A percentile compares a stretch with the other conserved stretches of the same genome.
These are phyloP conservation scores for Lepidotrigona ventralis DNA, from an alignment of 1,140 invertebrate genomes.

Conservation along the genomic window DNA sequence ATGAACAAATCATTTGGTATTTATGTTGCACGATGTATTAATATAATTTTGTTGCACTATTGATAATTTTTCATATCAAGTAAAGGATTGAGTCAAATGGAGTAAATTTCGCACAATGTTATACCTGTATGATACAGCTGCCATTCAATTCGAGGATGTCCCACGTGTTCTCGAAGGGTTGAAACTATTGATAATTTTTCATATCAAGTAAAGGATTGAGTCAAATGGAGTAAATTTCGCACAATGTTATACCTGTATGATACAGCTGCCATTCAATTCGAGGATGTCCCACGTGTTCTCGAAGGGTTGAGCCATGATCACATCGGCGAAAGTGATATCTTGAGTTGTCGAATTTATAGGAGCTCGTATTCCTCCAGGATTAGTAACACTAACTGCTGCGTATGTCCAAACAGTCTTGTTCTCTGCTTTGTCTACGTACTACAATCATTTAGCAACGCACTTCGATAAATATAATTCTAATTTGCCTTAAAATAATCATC, in stretches of 20 bases:
- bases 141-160: conserved; percentile 85
- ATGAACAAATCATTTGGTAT: no score
- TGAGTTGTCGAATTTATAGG: conserved; percentile 81
- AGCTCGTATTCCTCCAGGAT: conserved; percentile 86
- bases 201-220: no score
- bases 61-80: no score
- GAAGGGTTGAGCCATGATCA: conserved; percentile 86
- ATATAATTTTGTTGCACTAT: no score
- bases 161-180: conserved; percentile 87
- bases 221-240: no score
- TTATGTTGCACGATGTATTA: no score
- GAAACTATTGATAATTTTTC: conserved; percentile 20
- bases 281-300: conserved; percentile 85
- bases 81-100: no score
- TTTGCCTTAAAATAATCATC: not conserved
- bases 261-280: conserved; percentile 82
- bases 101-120: not conserved
- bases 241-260: conserved; percentile 79
- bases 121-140: conserved; percentile 81
- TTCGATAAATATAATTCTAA: not conserved
- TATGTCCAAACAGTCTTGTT: conserved; percentile 82
- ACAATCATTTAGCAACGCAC: conserved; percentile 14
- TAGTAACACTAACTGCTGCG: conserved; percentile 85
- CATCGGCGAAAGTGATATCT: conserved; percentile 84
- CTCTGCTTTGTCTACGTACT: conserved; percentile 73